Base-by-base conservation (phyloP, 2,888 invertebrate species). In the Ectobius pallidus region DNA sequence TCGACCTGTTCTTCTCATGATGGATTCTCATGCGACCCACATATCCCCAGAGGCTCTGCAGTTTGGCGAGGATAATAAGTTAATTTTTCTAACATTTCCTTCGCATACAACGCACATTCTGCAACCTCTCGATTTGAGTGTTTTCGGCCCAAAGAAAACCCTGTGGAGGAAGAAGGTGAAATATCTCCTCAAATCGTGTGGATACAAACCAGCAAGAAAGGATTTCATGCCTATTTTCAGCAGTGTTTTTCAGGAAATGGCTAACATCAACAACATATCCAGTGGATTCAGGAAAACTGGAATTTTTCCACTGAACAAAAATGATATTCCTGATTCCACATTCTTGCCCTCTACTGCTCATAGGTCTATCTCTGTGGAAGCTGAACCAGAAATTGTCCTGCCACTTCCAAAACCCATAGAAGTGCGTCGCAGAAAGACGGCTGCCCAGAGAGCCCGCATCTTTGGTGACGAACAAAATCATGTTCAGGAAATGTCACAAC, bases 11-110 rank as follows among this genome's bases (percentile, higher is more conserved):
- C 30, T 58, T 25, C 22, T 58, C 9, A 25, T 58, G 11, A 7
- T 58, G 30, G 58, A 58, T 25, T 58, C 58, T n/a, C 58, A 58
- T 30, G 6, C 58, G 4, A 58, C 27, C n/a, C 58, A 58, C 58
- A 30, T 58, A 22, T 58, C 9, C 30, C 58, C 58, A 58, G 22
- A 58, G 14, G 58, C 58, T 22, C 7, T 58, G 14, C 9, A 58
- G n/a, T 58, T 27, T 25, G 27, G 11, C 25, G 14, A 58, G 9
- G 58, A 58, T 30, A 58, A 58, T 25, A 14, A n/a, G 14, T 16
- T 58, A 27, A 30, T 58, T 16, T 58, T 58, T 25, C 58, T 58
- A 16, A 58, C 58, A 9, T 58, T 58, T 52, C 14, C 52, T n/a
- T 52, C 52, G 9, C 52, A 52, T n/a, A 20, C 20, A 18, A 52